phyloP scores from a whole-genome alignment of 2,888 invertebrate genomes.

The Lapara coniferarum region DNA sequence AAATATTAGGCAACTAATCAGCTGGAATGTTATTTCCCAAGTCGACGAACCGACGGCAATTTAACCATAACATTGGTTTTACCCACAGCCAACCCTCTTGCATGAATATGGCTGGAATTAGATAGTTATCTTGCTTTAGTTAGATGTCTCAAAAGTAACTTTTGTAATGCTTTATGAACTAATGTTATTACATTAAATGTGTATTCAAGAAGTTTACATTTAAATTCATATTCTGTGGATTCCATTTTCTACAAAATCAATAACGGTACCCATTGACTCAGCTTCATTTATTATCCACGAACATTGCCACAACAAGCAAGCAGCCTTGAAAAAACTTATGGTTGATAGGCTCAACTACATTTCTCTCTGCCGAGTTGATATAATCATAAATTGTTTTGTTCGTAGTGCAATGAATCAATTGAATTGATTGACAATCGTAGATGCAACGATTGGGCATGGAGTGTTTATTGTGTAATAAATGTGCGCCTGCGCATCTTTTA shows the following conservation, averaged over 20 bases:
- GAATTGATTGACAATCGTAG: conserved; percentile 51
- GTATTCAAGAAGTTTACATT: too few relatives aligned
- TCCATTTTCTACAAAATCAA: neutral
- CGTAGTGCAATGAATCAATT: conserved; percentile 40
- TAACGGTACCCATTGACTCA: neutral
- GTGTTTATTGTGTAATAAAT: conserved; percentile 22
- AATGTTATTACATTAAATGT: too few relatives aligned
- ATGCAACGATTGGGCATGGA: conserved; percentile 27
- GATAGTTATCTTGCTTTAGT: neutral
- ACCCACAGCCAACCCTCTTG: neutral
- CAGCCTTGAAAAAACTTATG: neutral
- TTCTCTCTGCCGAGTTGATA: neutral
- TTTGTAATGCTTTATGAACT: too few relatives aligned
- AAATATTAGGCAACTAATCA: too few relatives aligned
- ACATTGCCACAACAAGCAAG: neutral
- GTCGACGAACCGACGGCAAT: too few relatives aligned
- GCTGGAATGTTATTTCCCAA: too few relatives aligned
- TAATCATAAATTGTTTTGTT: conserved; percentile 44
- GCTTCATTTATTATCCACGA: neutral
- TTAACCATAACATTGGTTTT: neutral
- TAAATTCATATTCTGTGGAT: neutral
- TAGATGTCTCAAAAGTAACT: neutral
- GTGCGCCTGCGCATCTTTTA: conserved; percentile 23
- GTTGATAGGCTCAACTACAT: neutral
- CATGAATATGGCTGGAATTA: neutral